phyloP scores from a whole-genome alignment of 2,888 invertebrate genomes.

The Mantis religiosa region DNA sequence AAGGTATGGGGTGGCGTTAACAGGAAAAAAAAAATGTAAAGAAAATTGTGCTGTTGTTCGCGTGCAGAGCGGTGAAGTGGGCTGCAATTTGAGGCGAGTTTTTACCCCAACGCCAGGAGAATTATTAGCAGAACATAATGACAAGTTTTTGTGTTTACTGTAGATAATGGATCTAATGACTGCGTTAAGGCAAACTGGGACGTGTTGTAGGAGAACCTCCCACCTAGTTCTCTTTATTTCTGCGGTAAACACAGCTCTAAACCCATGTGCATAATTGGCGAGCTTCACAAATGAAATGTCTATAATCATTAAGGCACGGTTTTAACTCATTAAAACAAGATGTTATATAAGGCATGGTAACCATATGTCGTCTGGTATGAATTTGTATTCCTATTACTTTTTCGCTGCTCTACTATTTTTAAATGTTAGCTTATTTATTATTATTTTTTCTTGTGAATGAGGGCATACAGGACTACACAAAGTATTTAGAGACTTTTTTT shows the following conservation, averaged over 20 bases:
- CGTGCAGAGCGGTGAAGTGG: background rate
- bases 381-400: background rate
- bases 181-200: background rate
- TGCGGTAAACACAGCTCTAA: background rate
- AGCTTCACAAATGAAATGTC: background rate
- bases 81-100: background rate
- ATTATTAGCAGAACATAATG: background rate
- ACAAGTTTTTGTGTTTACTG: background rate
- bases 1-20: too few species aligned
- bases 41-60: background rate
- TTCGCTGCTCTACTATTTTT: background rate
- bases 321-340: background rate
- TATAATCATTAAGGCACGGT: background rate
- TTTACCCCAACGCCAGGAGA: background rate
- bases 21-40: too few species aligned
- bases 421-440: too few species aligned
- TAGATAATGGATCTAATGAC: background rate
- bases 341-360: too few species aligned
- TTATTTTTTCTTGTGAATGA: too few species aligned
- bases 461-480: too few species aligned
- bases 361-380: background rate
- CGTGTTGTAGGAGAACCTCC: background rate
- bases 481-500: too few species aligned
- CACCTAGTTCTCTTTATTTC: background rate
- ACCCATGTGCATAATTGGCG: background rate